These are phyloP conservation scores for Silurus glanis DNA, from an alignment of 2,113 vertebrate genomes.

Conservation along the genomic window DNA sequence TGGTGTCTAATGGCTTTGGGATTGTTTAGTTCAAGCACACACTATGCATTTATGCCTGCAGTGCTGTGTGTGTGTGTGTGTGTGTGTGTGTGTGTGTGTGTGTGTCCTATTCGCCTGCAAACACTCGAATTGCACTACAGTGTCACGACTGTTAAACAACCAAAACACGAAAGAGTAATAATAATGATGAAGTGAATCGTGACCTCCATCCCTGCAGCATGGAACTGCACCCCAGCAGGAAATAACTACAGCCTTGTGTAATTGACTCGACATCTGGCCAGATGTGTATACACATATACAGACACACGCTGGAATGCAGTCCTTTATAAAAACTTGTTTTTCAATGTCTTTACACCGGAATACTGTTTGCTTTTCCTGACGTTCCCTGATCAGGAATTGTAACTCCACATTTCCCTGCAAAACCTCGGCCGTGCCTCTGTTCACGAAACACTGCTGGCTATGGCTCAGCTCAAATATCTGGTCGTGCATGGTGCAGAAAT, in stretches of 20 bases:
- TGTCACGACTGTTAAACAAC: not conserved
- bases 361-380: not conserved
- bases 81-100: not conserved
- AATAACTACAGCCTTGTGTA: conserved; percentile 59
- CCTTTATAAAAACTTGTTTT: not conserved
- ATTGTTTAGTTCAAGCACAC: conserved; percentile 7
- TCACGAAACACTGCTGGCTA: not conserved
- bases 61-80: not conserved
- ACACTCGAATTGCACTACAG: not conserved
- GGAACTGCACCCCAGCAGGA: conserved; percentile 46
- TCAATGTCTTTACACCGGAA: not conserved
- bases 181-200: conserved; percentile 5
- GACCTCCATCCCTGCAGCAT: conserved; percentile 19
- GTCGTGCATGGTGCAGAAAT: no score
- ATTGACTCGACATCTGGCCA: conserved; percentile 41
- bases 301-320: not conserved
- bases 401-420: not conserved
- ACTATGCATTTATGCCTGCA: not conserved
- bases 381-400: not conserved
- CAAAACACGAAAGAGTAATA: not conserved
- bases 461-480: conserved; percentile 8
- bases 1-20: conserved; percentile 33
- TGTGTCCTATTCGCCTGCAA: not conserved
- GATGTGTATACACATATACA: conserved; percentile 5
- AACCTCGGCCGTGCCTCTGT: not conserved